Base-by-base conservation (phyloP, 1,140 invertebrate species). In the Hydropsyche tenuis region DNA sequence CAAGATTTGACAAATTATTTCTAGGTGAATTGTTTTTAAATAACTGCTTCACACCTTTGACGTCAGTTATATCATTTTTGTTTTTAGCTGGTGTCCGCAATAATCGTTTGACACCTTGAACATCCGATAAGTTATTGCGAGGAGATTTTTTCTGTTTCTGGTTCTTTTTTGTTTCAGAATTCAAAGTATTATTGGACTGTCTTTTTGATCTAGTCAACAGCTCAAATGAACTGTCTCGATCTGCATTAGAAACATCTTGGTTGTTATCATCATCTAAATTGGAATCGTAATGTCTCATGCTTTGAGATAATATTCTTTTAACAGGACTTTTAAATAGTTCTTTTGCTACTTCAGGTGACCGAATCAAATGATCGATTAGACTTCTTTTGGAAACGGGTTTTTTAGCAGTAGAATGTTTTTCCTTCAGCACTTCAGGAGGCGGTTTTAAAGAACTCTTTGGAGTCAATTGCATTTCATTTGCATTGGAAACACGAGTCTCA, bases 401-500 rank as follows among this genome's bases (percentile, higher is more conserved):
- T 71, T 84, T 86, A 0, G 85, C 84, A 0, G 83, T 84, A 1
- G 84, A 86, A 75, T 86, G 84, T 72, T 85, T 85, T 64, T 84
- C 83, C 75, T 85, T 85, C 4, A 86, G 81, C 0, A 78, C 79
- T 70, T 85, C 83, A 7, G 79, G 83, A 4, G 81, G 75, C 5
- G 80, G 74, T 71, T 81, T 82, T 0, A 82, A 79, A 0, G 77
- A 80, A 63, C 83, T 83, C 18, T 80, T 85, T 0, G 84, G 84
- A 1, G 84, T 86, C 0, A 81, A n/a, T n/a, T n/a, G n/a, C 76
- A 12, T 37, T 27, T 1, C 74, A 51, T 76, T 76, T 22, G 77
- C 53, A 46, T 78, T 74, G 4, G 73, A 79, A 43, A 72, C 69
- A 30, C 74, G 51, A 22, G 76, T 77, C 12, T 64, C 65, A 73